Evolutionary conservation across 1,140 invertebrate species (phyloP).

Genomic region (Glossosoma conforme): DNA sequence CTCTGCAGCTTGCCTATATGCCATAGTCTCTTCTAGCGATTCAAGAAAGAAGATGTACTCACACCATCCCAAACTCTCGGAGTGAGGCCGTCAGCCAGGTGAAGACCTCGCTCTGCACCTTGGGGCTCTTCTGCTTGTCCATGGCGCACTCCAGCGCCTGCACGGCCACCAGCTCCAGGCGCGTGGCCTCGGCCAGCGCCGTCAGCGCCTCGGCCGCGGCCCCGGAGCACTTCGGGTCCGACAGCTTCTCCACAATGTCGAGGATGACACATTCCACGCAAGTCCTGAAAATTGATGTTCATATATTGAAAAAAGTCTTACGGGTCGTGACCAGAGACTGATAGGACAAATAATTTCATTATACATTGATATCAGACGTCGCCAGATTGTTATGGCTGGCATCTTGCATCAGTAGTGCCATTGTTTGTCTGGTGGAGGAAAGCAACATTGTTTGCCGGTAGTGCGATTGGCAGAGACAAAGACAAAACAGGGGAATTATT

Average conservation of each 20-base stretch:
- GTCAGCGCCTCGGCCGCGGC: conserved; percentile 68
- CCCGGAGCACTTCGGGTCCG: conserved; percentile 74
- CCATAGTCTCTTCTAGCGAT: too few relatives aligned
- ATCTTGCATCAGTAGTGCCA: too few relatives aligned
- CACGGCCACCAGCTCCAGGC: conserved; percentile 68
- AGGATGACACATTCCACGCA: conserved; percentile 70
- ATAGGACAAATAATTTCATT: too few relatives aligned
- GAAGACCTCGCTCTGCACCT: conserved; percentile 81
- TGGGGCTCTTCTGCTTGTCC: conserved; percentile 81
- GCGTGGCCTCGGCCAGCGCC: conserved; percentile 70
- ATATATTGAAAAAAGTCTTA: too few relatives aligned
- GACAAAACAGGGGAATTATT: too few relatives aligned
- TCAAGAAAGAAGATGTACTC: conserved; percentile 34
- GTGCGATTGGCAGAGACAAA: too few relatives aligned
- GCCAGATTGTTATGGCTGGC: too few relatives aligned
- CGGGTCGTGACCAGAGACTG: too few relatives aligned
- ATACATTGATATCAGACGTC: too few relatives aligned
- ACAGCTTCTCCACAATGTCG: conserved; percentile 81
- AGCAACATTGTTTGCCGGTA: too few relatives aligned
- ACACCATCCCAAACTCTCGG: conserved; percentile 72
- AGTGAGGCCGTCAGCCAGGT: conserved; percentile 74
- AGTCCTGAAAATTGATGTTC: conserved; percentile 47
- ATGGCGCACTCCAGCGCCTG: conserved; percentile 71
- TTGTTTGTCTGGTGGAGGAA: too few relatives aligned
- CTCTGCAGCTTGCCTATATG: too few relatives aligned